Percentiles rank a stretch among this genome's conserved stretches.
Conservation (phyloP, 2,113 vertebrate species). For the Beaufortia kweichowensis region DNA sequence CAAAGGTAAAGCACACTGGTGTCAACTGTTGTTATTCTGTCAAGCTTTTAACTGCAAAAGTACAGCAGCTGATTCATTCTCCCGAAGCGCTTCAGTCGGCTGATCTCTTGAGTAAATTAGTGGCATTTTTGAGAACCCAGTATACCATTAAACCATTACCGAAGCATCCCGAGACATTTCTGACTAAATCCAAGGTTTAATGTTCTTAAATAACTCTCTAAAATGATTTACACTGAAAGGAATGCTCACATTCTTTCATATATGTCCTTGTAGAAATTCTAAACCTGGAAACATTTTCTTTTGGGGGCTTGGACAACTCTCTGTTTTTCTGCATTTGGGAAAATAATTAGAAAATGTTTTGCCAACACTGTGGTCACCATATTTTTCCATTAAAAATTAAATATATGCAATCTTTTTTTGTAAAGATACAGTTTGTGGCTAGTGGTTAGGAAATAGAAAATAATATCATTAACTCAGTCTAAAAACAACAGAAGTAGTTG, state of each 20-base stretch:
- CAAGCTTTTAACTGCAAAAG: slow-evolving; percentile 24
- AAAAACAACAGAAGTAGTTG: too few relatives aligned
- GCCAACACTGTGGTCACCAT: too few relatives aligned
- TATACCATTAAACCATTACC: slow-evolving; percentile 9
- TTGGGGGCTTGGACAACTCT: too few relatives aligned
- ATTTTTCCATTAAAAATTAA: too few relatives aligned
- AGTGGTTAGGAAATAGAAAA: too few relatives aligned
- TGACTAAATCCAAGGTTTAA: slow-evolving; percentile 14
- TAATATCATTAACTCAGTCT: too few relatives aligned
- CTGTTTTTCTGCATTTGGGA: too few relatives aligned
- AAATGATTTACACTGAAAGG: neutral
- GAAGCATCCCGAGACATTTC: slow-evolving; percentile 16
- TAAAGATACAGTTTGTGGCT: too few relatives aligned
- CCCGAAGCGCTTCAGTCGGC: neutral
- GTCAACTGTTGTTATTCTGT: slow-evolving; percentile 20
- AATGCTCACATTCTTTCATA: neutral
- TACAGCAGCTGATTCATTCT: slow-evolving; percentile 16
- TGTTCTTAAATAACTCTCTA: neutral
- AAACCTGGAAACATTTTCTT: too few relatives aligned
- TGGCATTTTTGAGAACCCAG: slow-evolving; percentile 21
- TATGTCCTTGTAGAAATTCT: too few relatives aligned
- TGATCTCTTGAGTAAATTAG: slow-evolving; percentile 19
- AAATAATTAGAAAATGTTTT: too few relatives aligned
- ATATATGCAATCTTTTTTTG: too few relatives aligned
- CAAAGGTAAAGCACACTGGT: neutral